These are phyloP conservation scores for Lochmaea crataegi DNA, from an alignment of 2,888 invertebrate species.

Conservation along the genomic window DNA sequence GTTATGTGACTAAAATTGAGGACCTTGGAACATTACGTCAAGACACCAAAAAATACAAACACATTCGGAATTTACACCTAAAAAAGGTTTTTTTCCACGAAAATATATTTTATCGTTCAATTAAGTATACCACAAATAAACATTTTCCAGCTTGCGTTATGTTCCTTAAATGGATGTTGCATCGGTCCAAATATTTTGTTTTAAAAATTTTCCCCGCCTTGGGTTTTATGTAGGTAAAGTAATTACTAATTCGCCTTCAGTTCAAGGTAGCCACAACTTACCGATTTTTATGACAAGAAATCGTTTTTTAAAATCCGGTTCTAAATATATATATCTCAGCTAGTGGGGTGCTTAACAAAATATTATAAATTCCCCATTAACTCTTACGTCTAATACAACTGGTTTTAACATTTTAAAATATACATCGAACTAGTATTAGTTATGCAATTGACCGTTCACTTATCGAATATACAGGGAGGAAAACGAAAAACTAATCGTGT, in stretches of 20 bases:
- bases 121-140: too few species aligned
- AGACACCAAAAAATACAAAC: too few species aligned
- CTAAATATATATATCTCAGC: not conserved
- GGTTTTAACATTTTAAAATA: not conserved
- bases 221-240: not conserved
- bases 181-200: not conserved
- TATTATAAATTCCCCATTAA: not conserved
- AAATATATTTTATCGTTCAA: too few species aligned
- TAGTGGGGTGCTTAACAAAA: not conserved
- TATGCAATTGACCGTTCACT: not conserved
- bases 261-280: conserved; percentile 10
- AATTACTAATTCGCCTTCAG: conserved; percentile 19
- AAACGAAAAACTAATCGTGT: not conserved
- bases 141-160: not conserved
- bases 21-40: too few species aligned
- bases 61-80: too few species aligned
- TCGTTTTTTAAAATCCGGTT: conserved; percentile 15
- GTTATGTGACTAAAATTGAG: too few species aligned
- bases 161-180: not conserved
- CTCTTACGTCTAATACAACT: not conserved
- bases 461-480: not conserved
- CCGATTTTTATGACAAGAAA: conserved; percentile 10
- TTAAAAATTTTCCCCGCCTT: conserved; percentile 1
- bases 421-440: not conserved
- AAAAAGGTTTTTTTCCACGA: too few species aligned